A percentile compares a stretch with the other conserved stretches of the same genome.
phyloP scores from a whole-genome alignment of 2,888 invertebrate genomes.

The Terebella lapidaria region DNA sequence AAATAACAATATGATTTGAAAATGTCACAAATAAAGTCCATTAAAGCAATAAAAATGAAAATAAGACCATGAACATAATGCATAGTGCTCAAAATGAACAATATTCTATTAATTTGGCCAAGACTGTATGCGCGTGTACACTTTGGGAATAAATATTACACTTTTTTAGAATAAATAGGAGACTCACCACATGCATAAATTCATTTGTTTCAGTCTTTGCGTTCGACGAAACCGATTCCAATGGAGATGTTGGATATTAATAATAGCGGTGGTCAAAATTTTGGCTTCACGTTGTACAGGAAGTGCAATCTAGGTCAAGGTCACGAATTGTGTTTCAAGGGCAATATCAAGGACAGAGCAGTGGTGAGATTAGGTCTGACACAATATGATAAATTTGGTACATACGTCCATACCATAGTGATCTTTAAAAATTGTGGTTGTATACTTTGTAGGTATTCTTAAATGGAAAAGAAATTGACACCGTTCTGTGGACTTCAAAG shows the following conservation, averaged over 20 bases:
- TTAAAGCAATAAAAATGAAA: too few relatives aligned
- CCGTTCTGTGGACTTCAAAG: conserved; percentile 17
- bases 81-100: too few relatives aligned
- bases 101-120: too few relatives aligned
- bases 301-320: conserved; percentile 38
- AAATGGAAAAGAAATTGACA: conserved; percentile 28
- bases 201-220: conserved; percentile 17
- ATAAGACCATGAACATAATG: too few relatives aligned
- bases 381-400: neutral
- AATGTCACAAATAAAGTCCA: too few relatives aligned
- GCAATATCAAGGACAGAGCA: conserved; percentile 56
- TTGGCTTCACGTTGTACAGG: conserved; percentile 60
- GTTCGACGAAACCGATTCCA: conserved; percentile 24
- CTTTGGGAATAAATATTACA: too few relatives aligned
- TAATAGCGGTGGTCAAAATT: conserved; percentile 58
- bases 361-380: too few relatives aligned
- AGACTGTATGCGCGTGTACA: too few relatives aligned
- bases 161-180: too few relatives aligned
- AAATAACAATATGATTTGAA: too few relatives aligned
- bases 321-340: conserved; percentile 29
- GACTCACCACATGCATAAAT: too few relatives aligned
- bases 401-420: neutral
- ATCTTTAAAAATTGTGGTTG: too few relatives aligned
- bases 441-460: conserved; percentile 49
- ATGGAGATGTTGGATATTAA: conserved; percentile 50